These are phyloP conservation scores for Eupithecia exiguata DNA, from an alignment of 2,888 invertebrate species.

Conservation along the genomic window DNA sequence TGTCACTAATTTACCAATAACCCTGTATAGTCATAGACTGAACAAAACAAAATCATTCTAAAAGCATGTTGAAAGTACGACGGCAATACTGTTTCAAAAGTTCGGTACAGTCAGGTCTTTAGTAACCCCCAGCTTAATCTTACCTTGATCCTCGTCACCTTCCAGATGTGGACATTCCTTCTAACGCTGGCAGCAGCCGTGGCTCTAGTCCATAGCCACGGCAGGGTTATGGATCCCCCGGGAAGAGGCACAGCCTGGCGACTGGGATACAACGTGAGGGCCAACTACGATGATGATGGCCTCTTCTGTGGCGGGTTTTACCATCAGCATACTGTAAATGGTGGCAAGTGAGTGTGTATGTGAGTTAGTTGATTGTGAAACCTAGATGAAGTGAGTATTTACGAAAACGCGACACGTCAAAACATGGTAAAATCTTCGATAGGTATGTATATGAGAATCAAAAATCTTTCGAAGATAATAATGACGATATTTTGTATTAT, in stretches of 20 bases:
- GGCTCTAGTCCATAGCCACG: slow-evolving; percentile 80
- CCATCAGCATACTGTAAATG: slow-evolving; percentile 89
- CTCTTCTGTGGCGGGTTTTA: slow-evolving; percentile 91
- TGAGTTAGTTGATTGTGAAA: not conserved
- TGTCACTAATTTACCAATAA: no score
- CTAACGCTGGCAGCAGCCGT: slow-evolving; percentile 37
- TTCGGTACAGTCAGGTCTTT: no score
- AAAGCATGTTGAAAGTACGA: not conserved
- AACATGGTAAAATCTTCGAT: no score
- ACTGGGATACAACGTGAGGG: slow-evolving; percentile 89
- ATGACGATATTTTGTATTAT: no score
- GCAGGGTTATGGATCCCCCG: slow-evolving; percentile 89
- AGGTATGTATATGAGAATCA: no score
- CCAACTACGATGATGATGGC: slow-evolving; percentile 92
- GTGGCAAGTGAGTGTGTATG: slow-evolving; percentile 83
- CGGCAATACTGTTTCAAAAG: no score
- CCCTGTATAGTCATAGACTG: no score
- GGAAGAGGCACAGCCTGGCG: slow-evolving; percentile 92
- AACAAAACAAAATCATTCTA: not conserved
- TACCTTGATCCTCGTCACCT: not conserved
- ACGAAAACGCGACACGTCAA: not conserved
- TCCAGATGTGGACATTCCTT: slow-evolving; percentile 40
- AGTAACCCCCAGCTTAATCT: no score
- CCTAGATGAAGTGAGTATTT: not conserved
- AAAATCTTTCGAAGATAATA: no score